Evolutionary conservation across 2,888 invertebrate species (phyloP), one percentile per base, ranked within the genome.

Genomic region (Aporophyla nigra): DNA sequence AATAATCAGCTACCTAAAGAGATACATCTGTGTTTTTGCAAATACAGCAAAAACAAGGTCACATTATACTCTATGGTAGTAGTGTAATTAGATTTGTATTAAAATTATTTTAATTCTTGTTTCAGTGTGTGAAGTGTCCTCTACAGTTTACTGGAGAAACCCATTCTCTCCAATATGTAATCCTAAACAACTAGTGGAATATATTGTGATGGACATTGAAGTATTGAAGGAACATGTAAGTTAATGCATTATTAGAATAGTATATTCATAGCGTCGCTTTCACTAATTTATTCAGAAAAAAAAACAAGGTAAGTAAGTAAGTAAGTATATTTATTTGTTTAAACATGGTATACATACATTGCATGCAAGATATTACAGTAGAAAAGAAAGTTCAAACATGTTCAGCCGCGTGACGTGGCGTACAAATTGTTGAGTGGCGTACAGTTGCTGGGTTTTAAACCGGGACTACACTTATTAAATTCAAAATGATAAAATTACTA

Each of bases 131-230:
- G 99, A 99, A 94, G 92, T 99, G 10, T 98, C 97, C 80, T 97
- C 98, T 14, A 97, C 97, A 4, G 96, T 97, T 1, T 99, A 98
- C 94, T 99, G 99, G 98, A 97, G 99, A 84, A 96, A 98, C 80
- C 98, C 99, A 6, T 99, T 99, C 93, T 97, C 97, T 72, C 97
- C 98, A 46, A 98, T 99, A 80, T 99, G 99, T 91, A 98, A 98
- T 92, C 98, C 99, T 0, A 99, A 99, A 92, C 99, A 99, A 91
- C 95, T 99, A 80, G 97, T 98, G 0, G 99, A 99, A 93, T 99
- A 98, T 92, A 97, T 99, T 89, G 99, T 99, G 1, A 99, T 99
- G 98, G 99, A 99, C 91, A 98, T 99, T 77, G 99, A 99, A 88
- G 97, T 97, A 61, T 97, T 99, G 24, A 97, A 97, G 84, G 97